Evolutionary conservation across 2,888 invertebrate species (phyloP).

Genomic region (Eupithecia abbreviata): DNA sequence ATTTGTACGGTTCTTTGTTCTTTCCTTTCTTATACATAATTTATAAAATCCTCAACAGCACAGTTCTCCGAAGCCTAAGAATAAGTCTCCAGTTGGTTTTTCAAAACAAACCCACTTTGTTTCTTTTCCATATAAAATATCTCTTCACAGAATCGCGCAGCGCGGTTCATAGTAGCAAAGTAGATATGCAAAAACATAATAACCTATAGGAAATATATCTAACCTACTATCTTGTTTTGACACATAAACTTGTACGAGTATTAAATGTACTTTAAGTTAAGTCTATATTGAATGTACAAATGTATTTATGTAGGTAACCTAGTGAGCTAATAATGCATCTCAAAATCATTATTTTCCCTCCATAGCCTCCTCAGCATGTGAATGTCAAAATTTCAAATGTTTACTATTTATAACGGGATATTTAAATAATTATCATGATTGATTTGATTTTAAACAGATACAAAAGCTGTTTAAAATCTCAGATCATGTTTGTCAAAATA

Average conservation of each 20-base stretch:
- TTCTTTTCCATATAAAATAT: not conserved
- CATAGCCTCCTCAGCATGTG: no score
- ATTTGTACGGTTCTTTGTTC: not conserved
- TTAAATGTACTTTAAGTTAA: not conserved
- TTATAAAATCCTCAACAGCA: not conserved
- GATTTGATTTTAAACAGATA: no score
- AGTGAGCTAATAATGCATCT: not conserved
- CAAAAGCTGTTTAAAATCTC: not conserved
- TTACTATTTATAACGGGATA: no score
- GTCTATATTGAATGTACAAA: not conserved
- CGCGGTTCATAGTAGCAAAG: not conserved
- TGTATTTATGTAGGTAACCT: not conserved
- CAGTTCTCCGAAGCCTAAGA: not conserved
- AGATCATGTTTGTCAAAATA: no score
- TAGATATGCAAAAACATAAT: not conserved
- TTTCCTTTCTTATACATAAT: not conserved
- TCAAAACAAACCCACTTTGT: not conserved
- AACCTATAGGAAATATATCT: not conserved
- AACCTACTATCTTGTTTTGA: not conserved
- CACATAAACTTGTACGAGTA: not conserved
- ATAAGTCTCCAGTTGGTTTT: not conserved
- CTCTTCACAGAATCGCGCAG: not conserved
- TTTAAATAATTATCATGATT: no score
- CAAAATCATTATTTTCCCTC: not conserved
- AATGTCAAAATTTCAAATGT: no score